phyloP scores from a whole-genome alignment of 2,113 vertebrate species.

The Muntiacus muntjak region DNA sequence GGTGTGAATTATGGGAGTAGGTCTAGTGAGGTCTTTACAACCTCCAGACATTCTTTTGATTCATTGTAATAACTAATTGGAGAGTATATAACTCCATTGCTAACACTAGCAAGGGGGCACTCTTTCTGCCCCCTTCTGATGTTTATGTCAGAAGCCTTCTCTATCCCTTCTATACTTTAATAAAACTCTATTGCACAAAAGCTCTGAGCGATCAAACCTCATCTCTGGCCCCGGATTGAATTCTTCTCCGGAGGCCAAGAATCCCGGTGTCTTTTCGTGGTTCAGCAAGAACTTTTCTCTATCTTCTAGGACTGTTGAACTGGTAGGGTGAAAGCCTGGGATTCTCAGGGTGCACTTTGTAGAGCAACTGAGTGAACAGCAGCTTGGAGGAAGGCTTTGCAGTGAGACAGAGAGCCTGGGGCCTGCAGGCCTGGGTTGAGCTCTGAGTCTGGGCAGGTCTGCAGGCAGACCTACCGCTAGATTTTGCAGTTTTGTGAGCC shows the following conservation, averaged over 20 bases:
- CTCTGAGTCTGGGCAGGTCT: neutral
- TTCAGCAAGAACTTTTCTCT: neutral
- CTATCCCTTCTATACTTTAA: neutral
- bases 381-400: neutral
- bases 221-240: neutral
- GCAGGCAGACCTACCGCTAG: fast-evolving
- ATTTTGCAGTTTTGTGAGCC: neutral
- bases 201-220: neutral
- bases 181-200: neutral
- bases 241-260: neutral
- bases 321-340: neutral
- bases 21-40: neutral
- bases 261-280: fast-evolving
- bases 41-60: neutral
- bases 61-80: neutral
- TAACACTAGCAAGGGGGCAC: neutral
- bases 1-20: neutral
- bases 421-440: neutral
- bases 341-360: too few species aligned
- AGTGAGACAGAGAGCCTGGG: neutral
- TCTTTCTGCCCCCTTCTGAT: neutral
- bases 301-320: neutral
- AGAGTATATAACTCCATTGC: neutral
- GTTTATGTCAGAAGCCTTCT: neutral
- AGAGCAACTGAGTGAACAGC: neutral